A percentile compares a stretch with the other conserved stretches of the same genome.
These are phyloP conservation scores for Drosophila kokeensis DNA, from an alignment of 2,888 invertebrate species.

Conservation along the genomic window DNA sequence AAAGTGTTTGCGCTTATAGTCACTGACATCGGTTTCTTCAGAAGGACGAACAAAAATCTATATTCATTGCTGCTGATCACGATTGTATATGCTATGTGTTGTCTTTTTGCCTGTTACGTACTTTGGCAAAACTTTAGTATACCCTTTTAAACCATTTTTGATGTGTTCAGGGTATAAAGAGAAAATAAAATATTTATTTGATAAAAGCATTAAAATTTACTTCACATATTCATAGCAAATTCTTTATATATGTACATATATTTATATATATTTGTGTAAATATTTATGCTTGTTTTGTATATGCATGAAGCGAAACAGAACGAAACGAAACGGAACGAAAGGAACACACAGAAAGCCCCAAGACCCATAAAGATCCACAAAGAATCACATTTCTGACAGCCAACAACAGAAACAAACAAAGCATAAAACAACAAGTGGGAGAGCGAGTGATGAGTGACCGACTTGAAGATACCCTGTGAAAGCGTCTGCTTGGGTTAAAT, in stretches of 20 bases:
- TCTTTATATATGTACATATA: not conserved
- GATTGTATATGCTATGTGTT: not conserved
- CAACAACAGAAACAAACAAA: conserved; percentile 41
- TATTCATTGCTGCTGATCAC: not conserved
- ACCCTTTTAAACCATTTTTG: not conserved
- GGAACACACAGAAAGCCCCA: conserved; percentile 33
- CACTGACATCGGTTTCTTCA: too few relatives aligned
- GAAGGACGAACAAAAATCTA: not conserved
- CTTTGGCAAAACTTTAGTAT: not conserved
- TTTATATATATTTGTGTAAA: not conserved
- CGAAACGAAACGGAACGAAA: conserved; percentile 14
- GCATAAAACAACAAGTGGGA: conserved; percentile 32
- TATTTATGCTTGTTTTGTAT: conserved; percentile 12
- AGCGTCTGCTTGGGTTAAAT: not conserved
- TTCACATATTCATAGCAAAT: conserved; percentile 5
- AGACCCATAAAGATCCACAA: conserved; percentile 58
- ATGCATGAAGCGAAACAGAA: conserved; percentile 18
- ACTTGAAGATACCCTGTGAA: conserved; percentile 19
- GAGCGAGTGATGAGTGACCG: not conserved
- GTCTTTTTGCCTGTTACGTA: not conserved
- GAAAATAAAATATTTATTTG: conserved; percentile 34
- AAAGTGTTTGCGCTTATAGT: not conserved
- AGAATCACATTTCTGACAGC: conserved; percentile 57
- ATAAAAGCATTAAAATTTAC: conserved; percentile 39
- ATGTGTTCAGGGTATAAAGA: not conserved